Evolutionary conservation across 2,113 vertebrate species (phyloP), one percentile per base, ranked within the genome.

Genomic region (Stomatorhinus ivindoensis): DNA sequence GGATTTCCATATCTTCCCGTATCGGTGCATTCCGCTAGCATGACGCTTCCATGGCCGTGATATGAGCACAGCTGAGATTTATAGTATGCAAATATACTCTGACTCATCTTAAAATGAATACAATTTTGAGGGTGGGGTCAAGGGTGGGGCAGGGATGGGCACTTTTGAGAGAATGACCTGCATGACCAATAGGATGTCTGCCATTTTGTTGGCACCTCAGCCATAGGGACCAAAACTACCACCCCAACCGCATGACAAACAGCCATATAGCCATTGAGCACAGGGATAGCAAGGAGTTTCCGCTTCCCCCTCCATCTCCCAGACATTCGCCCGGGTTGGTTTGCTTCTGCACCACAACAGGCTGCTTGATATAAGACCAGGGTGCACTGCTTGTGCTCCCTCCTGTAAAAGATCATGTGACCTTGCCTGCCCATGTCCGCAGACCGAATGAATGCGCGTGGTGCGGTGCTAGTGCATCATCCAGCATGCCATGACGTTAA

Each of bases 181-280:
- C 96, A 96, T 96, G 96, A 92, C 88, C 89, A 91, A 94, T 61
- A 48, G 91, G 91, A 42, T 6, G 61, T 17, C 91, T 92, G 91
- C 89, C 88, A 61, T 90, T 94, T 24, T 91, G 92, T 93, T 92
- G 93, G 92, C 91, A 91, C 93, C 94, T 92, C 91, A 31, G 95
- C 93, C 92, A 93, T 95, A 96, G 96, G 95, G 96, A 95, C 95
- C 94, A 93, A 92, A 93, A 88, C 90, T 88, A 94, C 95, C 95
- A 96, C 95, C 95, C 95, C 93, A 94, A 96, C 92, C 96, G 97
- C 98, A 98, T 99, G 86, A 94, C 86, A 90, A 90, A 91, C 88
- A 90, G 91, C 89, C 89, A 44, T 87, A 90, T 48, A 91, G 87
- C 65, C 88, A 87, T 87, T n/a, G 31, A 53, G 85, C 50, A 17